Evolutionary conservation across 2,113 vertebrate species (phyloP).

Genomic region (Oncorhynchus keta): DNA sequence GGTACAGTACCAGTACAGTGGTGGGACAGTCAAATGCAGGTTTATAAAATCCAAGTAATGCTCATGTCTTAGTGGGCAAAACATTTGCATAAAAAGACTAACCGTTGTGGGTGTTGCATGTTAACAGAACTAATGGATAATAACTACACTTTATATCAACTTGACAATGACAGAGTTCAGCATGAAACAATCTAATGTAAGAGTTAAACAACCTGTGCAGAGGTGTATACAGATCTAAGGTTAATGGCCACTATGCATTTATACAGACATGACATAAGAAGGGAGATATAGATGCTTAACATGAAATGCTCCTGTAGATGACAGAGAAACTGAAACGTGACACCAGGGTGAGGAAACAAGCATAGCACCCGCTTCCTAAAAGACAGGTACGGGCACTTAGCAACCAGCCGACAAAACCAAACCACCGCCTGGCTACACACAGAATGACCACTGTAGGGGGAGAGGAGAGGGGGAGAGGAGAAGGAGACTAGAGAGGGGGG

Average conservation of each 20-base stretch:
- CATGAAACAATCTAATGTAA: no score
- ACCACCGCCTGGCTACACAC: not conserved
- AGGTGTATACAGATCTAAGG: conserved; percentile 33
- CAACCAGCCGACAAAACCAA: conserved; percentile 7
- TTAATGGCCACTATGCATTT: conserved; percentile 59
- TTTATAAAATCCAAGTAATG: not conserved
- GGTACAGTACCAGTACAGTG: no score
- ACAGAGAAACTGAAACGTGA: not conserved
- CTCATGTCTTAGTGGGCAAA: no score
- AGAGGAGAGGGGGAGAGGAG: conserved; percentile 21
- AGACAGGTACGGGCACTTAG: conserved; percentile 8
- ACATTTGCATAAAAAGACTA: no score
- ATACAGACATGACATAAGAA: conserved; percentile 36
- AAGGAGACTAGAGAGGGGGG: no score
- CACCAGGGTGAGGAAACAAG: conserved; percentile 8
- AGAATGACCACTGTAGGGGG: not conserved
- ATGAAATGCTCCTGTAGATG: not conserved
- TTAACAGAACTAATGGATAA: no score
- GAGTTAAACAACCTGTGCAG: not conserved
- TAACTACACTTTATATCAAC: no score
- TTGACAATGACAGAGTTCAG: no score
- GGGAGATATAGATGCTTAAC: not conserved
- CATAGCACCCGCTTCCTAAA: conserved; percentile 17
- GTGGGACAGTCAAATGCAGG: not conserved
- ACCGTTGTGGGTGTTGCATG: no score